These are phyloP conservation scores for Phyllopteryx taeniolatus DNA, from an alignment of 2,113 vertebrate species.

Conservation along the genomic window DNA sequence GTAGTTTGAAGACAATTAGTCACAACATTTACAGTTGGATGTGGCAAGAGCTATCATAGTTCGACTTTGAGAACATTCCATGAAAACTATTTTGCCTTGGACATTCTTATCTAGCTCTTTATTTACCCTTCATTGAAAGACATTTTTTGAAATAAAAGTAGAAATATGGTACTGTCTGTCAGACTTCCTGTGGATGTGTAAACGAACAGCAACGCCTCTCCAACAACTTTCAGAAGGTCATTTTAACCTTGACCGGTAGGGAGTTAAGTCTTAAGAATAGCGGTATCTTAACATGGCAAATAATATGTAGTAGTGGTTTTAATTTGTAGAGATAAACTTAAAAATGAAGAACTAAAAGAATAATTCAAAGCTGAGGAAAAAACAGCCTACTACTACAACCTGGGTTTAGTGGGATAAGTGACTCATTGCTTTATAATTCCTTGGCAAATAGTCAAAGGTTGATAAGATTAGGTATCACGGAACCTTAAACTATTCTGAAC, in stretches of 20 bases:
- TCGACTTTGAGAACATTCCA: constrained; percentile 36
- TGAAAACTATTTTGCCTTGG: constrained; percentile 35
- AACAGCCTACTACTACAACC: neutral
- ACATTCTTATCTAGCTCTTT: constrained; percentile 24
- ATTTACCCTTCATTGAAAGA: constrained; percentile 20
- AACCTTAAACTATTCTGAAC: neutral
- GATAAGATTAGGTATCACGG: neutral
- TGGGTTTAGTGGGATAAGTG: neutral
- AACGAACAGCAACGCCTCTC: constrained; percentile 12
- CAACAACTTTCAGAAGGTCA: constrained; percentile 17
- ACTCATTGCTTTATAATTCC: neutral
- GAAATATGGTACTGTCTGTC: neutral
- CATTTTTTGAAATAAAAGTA: constrained; percentile 11
- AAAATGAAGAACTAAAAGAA: neutral
- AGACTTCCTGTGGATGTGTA: constrained; percentile 33
- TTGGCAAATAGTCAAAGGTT: neutral
- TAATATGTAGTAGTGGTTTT: neutral
- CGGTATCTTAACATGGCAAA: neutral
- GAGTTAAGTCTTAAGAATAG: neutral
- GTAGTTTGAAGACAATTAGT: neutral
- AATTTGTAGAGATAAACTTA: neutral
- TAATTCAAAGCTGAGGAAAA: neutral
- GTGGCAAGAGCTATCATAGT: constrained; percentile 1
- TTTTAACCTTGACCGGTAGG: neutral
- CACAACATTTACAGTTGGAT: neutral